phyloP scores from a whole-genome alignment of 2,888 invertebrate species.

The Agapostemon virescens region DNA sequence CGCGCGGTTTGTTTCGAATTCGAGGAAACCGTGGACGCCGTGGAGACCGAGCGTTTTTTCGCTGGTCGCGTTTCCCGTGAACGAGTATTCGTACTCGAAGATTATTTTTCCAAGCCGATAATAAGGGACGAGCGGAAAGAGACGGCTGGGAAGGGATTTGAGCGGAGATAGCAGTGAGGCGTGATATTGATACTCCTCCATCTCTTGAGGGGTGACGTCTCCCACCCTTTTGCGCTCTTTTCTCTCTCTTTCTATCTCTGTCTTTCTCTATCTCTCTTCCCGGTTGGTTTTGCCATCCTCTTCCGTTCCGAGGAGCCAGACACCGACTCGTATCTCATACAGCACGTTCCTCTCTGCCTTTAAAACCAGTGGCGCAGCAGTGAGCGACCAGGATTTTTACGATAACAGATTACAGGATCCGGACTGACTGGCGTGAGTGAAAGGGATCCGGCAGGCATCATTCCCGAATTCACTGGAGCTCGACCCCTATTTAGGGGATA shows the following conservation, averaged over 20 bases:
- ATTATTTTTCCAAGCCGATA: constrained; percentile 75
- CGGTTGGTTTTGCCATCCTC: constrained; percentile 31
- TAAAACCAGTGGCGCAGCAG: constrained; percentile 67
- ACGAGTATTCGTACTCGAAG: constrained; percentile 62
- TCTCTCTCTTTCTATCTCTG: too few species aligned
- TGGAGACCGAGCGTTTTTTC: background rate
- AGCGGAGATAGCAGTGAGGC: constrained; percentile 74
- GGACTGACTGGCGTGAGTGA: constrained; percentile 58
- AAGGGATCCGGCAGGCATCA: constrained; percentile 55
- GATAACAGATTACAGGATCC: constrained; percentile 76
- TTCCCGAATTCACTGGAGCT: constrained; percentile 55
- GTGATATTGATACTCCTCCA: constrained; percentile 78
- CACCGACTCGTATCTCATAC: constrained; percentile 51
- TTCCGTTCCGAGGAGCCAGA: constrained; percentile 38
- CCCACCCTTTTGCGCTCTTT: constrained; percentile 45
- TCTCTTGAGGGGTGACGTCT: constrained; percentile 72
- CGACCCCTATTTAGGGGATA: constrained; percentile 42
- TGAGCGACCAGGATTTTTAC: constrained; percentile 73
- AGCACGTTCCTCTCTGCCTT: constrained; percentile 58
- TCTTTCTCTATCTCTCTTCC: constrained; percentile 31
- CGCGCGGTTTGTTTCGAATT: constrained; percentile 37
- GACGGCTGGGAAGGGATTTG: constrained; percentile 61
- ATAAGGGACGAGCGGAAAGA: constrained; percentile 67
- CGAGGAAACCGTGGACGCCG: constrained; percentile 1
- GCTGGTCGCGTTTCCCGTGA: constrained; percentile 19